Evolutionary conservation across 2,113 vertebrate genomes (phyloP).

Genomic region (Nymphicus hollandicus): DNA sequence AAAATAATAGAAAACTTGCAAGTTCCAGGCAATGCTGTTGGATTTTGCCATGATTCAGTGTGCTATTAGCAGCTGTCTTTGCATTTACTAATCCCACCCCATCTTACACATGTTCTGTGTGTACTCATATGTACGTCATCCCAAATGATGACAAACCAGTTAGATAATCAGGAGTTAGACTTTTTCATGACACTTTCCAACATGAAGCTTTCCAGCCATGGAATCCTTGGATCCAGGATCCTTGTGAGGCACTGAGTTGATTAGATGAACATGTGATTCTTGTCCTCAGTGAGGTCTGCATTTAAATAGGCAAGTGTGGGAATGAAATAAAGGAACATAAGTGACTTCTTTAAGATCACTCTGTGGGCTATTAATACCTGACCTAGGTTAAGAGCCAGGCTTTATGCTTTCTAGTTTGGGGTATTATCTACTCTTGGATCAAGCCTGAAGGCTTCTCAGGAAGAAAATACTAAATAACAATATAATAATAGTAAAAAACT

Average conservation of each 20-base stretch:
- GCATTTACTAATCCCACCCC: background rate
- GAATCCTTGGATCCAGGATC: background rate
- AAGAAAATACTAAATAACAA: background rate
- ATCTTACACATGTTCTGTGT: background rate
- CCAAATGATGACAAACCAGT: background rate
- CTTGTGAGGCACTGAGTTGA: background rate
- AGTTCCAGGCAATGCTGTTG: background rate
- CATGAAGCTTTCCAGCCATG: background rate
- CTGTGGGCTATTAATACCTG: background rate
- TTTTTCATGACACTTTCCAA: background rate
- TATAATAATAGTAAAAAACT: background rate
- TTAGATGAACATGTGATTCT: background rate
- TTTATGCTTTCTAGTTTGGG: background rate
- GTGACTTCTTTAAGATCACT: background rate
- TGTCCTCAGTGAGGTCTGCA: background rate
- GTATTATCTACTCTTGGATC: constrained; percentile 4
- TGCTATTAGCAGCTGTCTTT: background rate
- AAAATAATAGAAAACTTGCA: background rate
- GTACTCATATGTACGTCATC: background rate
- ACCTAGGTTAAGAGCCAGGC: background rate
- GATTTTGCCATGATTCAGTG: background rate
- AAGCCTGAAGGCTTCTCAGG: background rate
- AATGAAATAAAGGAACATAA: background rate
- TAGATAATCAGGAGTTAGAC: background rate
- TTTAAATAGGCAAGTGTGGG: constrained; percentile 4